phyloP scores from a whole-genome alignment of 1,140 invertebrate species.

The Bombus breviceps region DNA sequence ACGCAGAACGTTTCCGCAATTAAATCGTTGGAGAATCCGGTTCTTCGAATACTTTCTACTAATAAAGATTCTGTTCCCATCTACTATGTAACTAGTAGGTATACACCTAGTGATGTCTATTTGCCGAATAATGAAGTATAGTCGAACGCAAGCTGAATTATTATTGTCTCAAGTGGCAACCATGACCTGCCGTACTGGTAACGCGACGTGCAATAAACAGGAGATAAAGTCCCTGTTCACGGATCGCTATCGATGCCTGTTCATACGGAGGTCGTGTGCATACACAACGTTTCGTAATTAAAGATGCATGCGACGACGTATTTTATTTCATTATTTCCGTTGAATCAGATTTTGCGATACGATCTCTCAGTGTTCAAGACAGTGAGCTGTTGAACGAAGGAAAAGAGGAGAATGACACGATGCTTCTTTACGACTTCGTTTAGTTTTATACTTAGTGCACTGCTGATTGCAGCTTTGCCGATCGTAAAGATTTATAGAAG shows the following conservation, averaged over 20 bases:
- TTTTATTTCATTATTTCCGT: conserved; percentile 10
- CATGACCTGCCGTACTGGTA: conserved; percentile 53
- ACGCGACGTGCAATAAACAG: conserved; percentile 30
- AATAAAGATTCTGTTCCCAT: conserved; percentile 76
- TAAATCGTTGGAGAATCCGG: conserved; percentile 70
- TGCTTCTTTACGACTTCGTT: not conserved
- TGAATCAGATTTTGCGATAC: not conserved
- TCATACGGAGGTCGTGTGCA: not conserved
- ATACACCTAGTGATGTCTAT: conserved; percentile 10
- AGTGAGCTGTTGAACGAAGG: not conserved
- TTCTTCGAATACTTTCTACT: conserved; percentile 77
- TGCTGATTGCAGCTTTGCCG: not conserved
- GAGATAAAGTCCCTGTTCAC: conserved; percentile 25
- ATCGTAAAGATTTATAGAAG: not conserved
- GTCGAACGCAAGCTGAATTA: conserved; percentile 30
- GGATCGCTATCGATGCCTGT: conserved; percentile 39
- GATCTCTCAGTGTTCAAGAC: not conserved
- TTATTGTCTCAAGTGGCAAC: conserved; percentile 37
- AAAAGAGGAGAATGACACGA: conserved; percentile 1
- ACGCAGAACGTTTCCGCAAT: conserved; percentile 67
- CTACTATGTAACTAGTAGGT: conserved; percentile 21
- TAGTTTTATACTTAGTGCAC: not conserved
- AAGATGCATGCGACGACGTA: conserved; percentile 4
- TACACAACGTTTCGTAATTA: conserved; percentile 32
- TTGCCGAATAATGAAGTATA: not conserved